These are phyloP conservation scores for Thereva unica DNA, from an alignment of 2,888 invertebrate genomes.

Conservation along the genomic window DNA sequence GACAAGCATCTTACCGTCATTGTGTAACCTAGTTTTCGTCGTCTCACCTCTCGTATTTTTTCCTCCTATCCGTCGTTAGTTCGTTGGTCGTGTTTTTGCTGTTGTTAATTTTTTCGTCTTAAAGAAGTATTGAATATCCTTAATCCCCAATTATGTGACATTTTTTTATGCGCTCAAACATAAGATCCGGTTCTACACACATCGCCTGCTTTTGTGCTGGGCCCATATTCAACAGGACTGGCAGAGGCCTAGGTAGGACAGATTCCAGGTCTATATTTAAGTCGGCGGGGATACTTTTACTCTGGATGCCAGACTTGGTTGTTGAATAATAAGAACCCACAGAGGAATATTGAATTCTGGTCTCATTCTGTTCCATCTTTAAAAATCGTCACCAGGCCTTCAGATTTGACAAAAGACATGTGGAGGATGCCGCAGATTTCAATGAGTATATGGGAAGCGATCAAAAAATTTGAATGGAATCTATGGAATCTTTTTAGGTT, in stretches of 20 bases:
- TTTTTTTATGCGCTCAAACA: slow-evolving; percentile 25
- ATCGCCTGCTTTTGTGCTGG: slow-evolving; percentile 13
- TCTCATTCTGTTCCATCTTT: slow-evolving; percentile 3
- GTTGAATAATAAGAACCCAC: slow-evolving; percentile 35
- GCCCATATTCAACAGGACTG: not conserved
- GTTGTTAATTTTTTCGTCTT: not conserved
- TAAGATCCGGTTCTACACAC: slow-evolving; percentile 32
- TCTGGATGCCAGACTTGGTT: slow-evolving; percentile 11
- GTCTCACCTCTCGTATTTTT: slow-evolving; percentile 3
- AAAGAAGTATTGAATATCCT: slow-evolving; percentile 37
- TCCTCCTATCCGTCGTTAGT: not conserved
- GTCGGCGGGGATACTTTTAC: slow-evolving; percentile 8
- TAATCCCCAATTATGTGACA: slow-evolving; percentile 40
- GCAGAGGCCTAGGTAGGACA: slow-evolving; percentile 10
- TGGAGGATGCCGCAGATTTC: slow-evolving; percentile 1
- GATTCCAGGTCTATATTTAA: slow-evolving; percentile 15
- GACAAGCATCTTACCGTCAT: too few species aligned
- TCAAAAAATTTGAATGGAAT: slow-evolving; percentile 32
- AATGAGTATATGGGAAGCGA: slow-evolving; percentile 29
- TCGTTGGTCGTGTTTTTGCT: not conserved
- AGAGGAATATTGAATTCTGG: slow-evolving; percentile 36
- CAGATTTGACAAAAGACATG: slow-evolving; percentile 16
- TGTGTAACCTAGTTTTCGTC: not conserved
- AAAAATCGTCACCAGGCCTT: slow-evolving; percentile 2
- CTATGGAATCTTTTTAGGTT: not conserved